Evolutionary conservation across 2,113 vertebrate species (phyloP), one percentile per base, ranked within the genome.

Genomic region (Sula dactylatra): DNA sequence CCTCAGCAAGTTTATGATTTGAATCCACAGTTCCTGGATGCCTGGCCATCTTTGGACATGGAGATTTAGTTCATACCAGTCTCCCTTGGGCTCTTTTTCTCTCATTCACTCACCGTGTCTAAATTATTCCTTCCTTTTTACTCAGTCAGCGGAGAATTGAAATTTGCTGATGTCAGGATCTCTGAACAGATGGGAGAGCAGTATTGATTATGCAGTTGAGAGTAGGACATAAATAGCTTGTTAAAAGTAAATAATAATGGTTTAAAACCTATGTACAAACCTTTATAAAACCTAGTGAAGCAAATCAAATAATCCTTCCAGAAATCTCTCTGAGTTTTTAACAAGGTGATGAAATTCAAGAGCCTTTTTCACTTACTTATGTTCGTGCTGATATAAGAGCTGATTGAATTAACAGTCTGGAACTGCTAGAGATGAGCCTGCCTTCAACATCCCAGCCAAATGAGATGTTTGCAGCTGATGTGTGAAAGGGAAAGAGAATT

Each of bases 241-340:
- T 95, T 97, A 92, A 81, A 86, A 97, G 92, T 96, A 97, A 97
- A 96, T 97, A 94, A 96, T 93, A 97, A 92, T 94, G 58, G 74
- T 73, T 95, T 93, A 97, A 96, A 92, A 70, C 79, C 74, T 81
- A 24, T 94, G 96, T 93, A 90, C 92, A 96, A 97, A 96, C 85
- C 96, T 93, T 83, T 94, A 86, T 81, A 81, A 96, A 93, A 86
- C 55, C 76, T 38, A 86, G 74, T 70, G 92, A 90, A 97, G 95
- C 71, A 86, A 94, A 97, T 83, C 55, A 3, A 95, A 93, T 83
- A 82, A 96, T 83, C 67, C 20, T 90, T 45, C 55, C 76, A 64
- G 90, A 94, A 92, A 90, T 67, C 76, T 74, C 84, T 54, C 71
- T 0, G 3, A 64, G 45, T 70, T 95, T 96, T 95, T 94, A 88